These are phyloP conservation scores for Bagarius yarrelli DNA, from an alignment of 2,113 vertebrate species.

Conservation along the genomic window DNA sequence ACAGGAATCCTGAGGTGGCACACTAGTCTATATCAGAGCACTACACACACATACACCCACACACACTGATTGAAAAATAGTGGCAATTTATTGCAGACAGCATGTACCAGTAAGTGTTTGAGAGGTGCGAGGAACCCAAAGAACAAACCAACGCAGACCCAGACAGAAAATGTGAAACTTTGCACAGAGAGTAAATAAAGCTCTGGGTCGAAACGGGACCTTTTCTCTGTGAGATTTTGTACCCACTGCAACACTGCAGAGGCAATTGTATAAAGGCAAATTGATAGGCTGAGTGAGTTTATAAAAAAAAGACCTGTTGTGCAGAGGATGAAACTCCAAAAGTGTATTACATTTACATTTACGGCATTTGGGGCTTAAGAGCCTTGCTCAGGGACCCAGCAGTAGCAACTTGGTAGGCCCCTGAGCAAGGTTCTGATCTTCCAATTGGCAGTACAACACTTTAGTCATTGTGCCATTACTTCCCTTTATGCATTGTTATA, in stretches of 20 bases:
- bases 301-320: constrained; percentile 37
- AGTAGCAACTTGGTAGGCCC: too few relatives aligned
- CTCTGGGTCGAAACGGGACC: background rate
- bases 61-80: background rate
- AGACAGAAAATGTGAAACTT: background rate
- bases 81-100: background rate
- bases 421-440: too few relatives aligned
- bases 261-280: constrained; percentile 33
- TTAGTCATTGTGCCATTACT: too few relatives aligned
- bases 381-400: too few relatives aligned
- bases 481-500: too few relatives aligned
- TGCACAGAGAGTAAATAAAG: background rate
- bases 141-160: background rate
- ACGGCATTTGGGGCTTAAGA: too few relatives aligned
- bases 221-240: background rate
- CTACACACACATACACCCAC: background rate
- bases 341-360: background rate
- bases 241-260: background rate
- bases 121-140: background rate
- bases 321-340: constrained; percentile 7
- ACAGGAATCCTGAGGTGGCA: background rate
- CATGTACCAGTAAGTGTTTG: background rate
- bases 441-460: too few relatives aligned
- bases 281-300: constrained; percentile 35
- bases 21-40: background rate